Evolutionary conservation across 92 coral and sea anemone species (phyloP).

Genomic region (Micromussa lordhowensis): DNA sequence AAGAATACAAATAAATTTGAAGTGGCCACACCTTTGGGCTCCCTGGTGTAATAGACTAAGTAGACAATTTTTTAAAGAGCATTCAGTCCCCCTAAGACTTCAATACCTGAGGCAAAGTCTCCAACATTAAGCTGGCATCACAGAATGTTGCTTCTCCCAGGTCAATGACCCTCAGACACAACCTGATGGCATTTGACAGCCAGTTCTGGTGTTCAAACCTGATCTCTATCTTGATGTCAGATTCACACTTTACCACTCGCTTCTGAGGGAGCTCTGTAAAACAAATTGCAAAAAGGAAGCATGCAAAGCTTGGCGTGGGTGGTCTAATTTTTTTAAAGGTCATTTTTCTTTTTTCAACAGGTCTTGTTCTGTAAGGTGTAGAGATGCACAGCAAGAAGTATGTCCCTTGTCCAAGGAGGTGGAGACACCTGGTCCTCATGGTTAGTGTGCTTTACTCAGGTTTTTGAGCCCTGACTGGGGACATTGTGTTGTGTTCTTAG

Average conservation of each 20-base stretch:
- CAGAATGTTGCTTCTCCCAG: slow-evolving; percentile 79
- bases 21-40: too few species aligned
- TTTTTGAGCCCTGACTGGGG: too few species aligned
- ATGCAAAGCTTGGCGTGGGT: not conserved
- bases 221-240: slow-evolving; percentile 80
- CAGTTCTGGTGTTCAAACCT: slow-evolving; percentile 89
- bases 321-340: not conserved
- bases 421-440: too few species aligned
- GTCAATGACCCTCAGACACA: slow-evolving; percentile 87
- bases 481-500: too few species aligned
- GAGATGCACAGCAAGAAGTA: too few species aligned
- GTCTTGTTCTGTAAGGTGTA: too few species aligned
- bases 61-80: not conserved
- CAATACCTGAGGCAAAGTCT: slow-evolving; percentile 74
- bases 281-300: not conserved
- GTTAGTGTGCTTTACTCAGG: too few species aligned
- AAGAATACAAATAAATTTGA: too few species aligned
- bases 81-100: not conserved
- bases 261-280: slow-evolving; percentile 83
- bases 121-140: slow-evolving; percentile 72
- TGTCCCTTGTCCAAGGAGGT: too few species aligned
- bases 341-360: too few species aligned
- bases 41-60: not conserved
- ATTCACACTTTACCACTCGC: slow-evolving; percentile 60
- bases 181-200: slow-evolving; percentile 83